Evolutionary conservation across 1,140 invertebrate species (phyloP), one percentile per base, ranked within the genome.

Genomic region (Atta colombica): DNA sequence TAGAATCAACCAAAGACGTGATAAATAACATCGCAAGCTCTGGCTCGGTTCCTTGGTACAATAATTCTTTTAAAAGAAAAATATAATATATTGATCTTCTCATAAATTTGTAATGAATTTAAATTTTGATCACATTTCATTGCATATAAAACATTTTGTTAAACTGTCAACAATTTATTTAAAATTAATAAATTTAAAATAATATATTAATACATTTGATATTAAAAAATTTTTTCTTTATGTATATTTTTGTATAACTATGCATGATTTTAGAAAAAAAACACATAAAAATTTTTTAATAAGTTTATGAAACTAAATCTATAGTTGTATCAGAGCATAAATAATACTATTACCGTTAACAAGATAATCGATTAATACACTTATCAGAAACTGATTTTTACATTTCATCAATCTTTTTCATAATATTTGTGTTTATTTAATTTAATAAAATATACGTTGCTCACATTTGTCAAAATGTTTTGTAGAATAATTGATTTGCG

Each of bases 41-140:
- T 14, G 18, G 14, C n/a, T 82, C 68, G 39, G 55, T 82, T 87
- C 68, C 45, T 16, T 31, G 35, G 31, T 58, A 45, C 25, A 4
- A 74, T 77, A 71, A 55, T 61, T 39, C 21, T 16, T 81, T 45
- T 49, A 51, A 35, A 18, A 72, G 28, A 18, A 53, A 77, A 63
- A 51, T 88, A 63, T 88, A 89, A 86, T 86, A 75, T 61, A 86
- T 86, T 58, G 68, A 65, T 55, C 60, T 71, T 21, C 31, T 86
- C 72, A 28, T 45, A 55, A 31, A 39, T 75, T 2, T 16, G 25
- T 7, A 5, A 28, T 8, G 0, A 35, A 7, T 55, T 85, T 86
- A 61, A 86, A 80, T 88, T 69, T 31, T 80, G 77, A 58, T 53
- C 51, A 14, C 58, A 4, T 65, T 58, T 16, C 12, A 63, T 65